Evolutionary conservation across 2,797 vertebrate genomes (phyloP).

Genomic region (Hyperoplus lanceolatus): DNA sequence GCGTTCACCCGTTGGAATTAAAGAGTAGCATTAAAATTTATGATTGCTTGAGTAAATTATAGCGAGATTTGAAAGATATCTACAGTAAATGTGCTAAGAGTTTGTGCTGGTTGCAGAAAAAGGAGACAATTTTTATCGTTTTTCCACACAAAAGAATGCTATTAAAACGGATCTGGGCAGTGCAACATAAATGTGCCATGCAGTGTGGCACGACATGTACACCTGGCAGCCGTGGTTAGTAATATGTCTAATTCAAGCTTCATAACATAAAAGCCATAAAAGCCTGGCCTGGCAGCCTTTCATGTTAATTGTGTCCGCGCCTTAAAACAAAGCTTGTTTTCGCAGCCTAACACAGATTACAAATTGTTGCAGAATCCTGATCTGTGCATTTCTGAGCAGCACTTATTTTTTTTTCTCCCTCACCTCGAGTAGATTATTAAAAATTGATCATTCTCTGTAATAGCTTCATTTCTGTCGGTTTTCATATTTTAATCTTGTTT

Average conservation of each 20-base stretch:
- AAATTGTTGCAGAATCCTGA: slow-evolving; percentile 85
- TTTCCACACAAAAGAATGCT: slow-evolving; percentile 34
- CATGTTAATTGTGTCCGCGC: slow-evolving; percentile 82
- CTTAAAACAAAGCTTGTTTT: slow-evolving; percentile 78
- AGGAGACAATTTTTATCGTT: slow-evolving; percentile 8
- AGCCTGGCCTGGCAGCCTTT: slow-evolving; percentile 76
- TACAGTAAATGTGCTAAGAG: slow-evolving; percentile 48
- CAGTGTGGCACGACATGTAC: slow-evolving; percentile 46
- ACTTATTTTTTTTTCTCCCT: slow-evolving; percentile 73
- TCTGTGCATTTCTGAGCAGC: slow-evolving; percentile 84
- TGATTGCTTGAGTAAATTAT: slow-evolving; percentile 70
- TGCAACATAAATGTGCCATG: slow-evolving; percentile 41
- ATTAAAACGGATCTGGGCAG: slow-evolving; percentile 53
- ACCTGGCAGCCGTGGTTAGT: slow-evolving; percentile 68
- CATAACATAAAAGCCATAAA: slow-evolving; percentile 80
- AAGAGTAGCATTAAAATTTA: slow-evolving; percentile 73
- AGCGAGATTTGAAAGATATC: slow-evolving; percentile 65
- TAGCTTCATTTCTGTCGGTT: slow-evolving; percentile 95
- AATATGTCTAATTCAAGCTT: slow-evolving; percentile 74
- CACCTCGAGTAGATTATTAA: slow-evolving; percentile 89
- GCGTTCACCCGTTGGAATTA: slow-evolving; percentile 63
- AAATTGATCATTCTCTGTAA: slow-evolving; percentile 93
- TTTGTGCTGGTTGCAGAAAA: slow-evolving; percentile 25
- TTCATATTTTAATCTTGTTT: slow-evolving; percentile 94
- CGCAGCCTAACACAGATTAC: slow-evolving; percentile 80